Evolutionary conservation across 2,113 vertebrate species (phyloP), one percentile per base, ranked within the genome.

Genomic region (Chloropsis hardwickii): DNA sequence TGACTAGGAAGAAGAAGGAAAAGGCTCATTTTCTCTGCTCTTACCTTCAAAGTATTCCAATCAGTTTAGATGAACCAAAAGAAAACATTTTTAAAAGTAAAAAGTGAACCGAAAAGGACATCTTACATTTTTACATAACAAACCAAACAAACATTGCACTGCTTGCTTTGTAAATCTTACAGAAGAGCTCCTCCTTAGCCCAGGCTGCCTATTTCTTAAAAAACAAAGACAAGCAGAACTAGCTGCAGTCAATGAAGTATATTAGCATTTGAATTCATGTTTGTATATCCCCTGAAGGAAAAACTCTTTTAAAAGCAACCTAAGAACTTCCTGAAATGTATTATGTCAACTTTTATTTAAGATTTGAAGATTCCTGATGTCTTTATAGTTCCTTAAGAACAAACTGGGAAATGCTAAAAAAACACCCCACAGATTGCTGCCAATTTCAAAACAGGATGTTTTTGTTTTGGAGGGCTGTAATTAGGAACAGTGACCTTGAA

Each of bases 361-460:
- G 62, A 82, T 50, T 50, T 72, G 86, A 97, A 93, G 39, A 88
- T 53, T 76, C 86, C 47, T 40, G 18, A 45, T 64, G 39, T 73
- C 67, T 69, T 92, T 91, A 86, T 42, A 84, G 78, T 45, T 92
- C 54, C 62, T 88, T 81, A 83, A 94, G 92, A 95, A 92, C 48
- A 90, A 82, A 70, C 57, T 57, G 72, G 27, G 31, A 90, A 88
- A 96, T 20, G 47, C 17, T 33, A 54, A 81, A 71, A 48, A 81
- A 65, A 40, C 18, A 22, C 37, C 42, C 27, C 57, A 76, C 44
- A 66, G 28, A 87, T 22, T 21, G 20, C 54, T 94, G 77, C 69
- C 72, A 91, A 90, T 91, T 97, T 86, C 77, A 66, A 91, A 94
- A 69, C 86, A 97, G 78, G 91, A 91, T 86, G 84, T 90, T 98